These are phyloP conservation scores for Drosophila baimaii DNA, from an alignment of 1,140 invertebrate species.

Conservation along the genomic window DNA sequence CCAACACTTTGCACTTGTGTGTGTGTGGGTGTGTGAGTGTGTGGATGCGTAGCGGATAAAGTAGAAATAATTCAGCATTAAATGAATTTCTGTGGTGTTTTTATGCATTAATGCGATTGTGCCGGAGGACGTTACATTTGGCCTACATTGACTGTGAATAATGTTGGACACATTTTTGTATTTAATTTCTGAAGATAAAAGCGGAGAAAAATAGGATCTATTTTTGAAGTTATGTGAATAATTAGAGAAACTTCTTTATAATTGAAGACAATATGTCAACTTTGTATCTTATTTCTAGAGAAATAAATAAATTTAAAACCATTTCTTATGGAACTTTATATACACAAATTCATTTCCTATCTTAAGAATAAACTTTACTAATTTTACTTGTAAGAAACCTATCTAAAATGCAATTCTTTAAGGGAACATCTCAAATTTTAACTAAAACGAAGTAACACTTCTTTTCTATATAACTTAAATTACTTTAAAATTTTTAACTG, in stretches of 20 bases:
- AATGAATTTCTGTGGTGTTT: slow-evolving; percentile 41
- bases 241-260: not conserved
- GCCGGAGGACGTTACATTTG: slow-evolving; percentile 9
- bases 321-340: not conserved
- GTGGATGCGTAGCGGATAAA: slow-evolving; percentile 19
- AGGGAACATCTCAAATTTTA: no score
- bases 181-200: slow-evolving; percentile 6
- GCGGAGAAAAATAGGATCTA: not conserved
- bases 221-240: not conserved
- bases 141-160: slow-evolving; percentile 3
- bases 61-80: slow-evolving; percentile 43
- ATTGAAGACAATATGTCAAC: no score
- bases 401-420: no score
- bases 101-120: slow-evolving; percentile 33
- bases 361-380: no score
- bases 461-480: not conserved
- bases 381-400: no score
- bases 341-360: no score
- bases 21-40: slow-evolving; percentile 16
- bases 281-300: not conserved
- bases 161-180: slow-evolving; percentile 7
- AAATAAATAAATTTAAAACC: not conserved
- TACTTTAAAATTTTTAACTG: no score
- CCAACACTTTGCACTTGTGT: slow-evolving; percentile 43
- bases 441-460: no score